These are phyloP conservation scores for Pammene fasciana DNA, from an alignment of 2,888 invertebrate genomes.

Conservation along the genomic window DNA sequence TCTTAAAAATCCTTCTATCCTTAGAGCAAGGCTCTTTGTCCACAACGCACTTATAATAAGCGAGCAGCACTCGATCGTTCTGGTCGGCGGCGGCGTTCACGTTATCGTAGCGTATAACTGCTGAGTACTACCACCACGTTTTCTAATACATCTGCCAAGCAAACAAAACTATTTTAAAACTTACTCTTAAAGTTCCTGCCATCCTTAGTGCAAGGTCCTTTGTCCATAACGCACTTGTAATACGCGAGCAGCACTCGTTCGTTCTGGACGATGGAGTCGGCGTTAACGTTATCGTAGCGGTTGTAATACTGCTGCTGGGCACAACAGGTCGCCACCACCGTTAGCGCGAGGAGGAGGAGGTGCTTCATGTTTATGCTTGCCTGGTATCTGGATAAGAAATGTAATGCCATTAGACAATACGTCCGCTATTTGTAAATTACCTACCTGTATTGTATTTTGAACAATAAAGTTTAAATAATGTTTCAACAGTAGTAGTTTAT, in stretches of 20 bases:
- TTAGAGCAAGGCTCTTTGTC: conserved; percentile 79
- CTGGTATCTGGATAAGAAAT: conserved; percentile 47
- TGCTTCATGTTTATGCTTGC: conserved; percentile 60
- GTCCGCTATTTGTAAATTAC: too few species aligned
- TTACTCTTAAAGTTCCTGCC: conserved; percentile 78
- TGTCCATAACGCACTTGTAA: conserved; percentile 80
- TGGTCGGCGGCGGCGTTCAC: too few species aligned
- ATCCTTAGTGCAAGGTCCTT: conserved; percentile 77
- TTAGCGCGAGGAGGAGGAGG: conserved; percentile 61
- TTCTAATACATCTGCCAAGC: too few species aligned
- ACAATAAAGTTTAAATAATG: too few species aligned
- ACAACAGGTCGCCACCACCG: conserved; percentile 65
- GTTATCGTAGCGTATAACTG: conserved; percentile 24
- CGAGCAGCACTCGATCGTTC: too few species aligned
- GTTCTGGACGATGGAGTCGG: conserved; percentile 74
- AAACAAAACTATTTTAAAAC: conserved; percentile 44
- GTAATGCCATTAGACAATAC: too few species aligned
- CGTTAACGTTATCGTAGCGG: conserved; percentile 76
- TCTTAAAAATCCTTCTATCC: conserved; percentile 77
- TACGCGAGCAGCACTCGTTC: conserved; percentile 77
- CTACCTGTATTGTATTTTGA: too few species aligned
- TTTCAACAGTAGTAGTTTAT: too few species aligned
- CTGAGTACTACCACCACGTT: too few species aligned
- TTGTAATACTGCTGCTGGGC: conserved; percentile 63
- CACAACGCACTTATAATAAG: conserved; percentile 47